phyloP scores from a whole-genome alignment of 2,113 vertebrate species.

The Hypomesus transpacificus region DNA sequence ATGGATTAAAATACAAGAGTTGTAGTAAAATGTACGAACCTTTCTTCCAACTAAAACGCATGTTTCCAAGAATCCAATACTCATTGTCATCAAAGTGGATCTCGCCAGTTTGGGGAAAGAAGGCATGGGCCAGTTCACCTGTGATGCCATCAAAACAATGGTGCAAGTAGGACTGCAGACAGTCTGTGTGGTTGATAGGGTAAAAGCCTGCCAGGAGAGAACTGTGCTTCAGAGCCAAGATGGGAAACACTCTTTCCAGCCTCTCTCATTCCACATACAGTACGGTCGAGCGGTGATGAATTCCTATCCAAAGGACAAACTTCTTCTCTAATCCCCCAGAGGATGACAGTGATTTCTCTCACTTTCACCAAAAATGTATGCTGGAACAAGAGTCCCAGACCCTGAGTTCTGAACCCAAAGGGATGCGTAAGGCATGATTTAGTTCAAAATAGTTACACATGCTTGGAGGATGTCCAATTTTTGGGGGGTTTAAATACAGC shows the following conservation, averaged over 20 bases:
- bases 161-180: slow-evolving; percentile 84
- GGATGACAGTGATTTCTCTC: slow-evolving; percentile 37
- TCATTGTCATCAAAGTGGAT: slow-evolving; percentile 97
- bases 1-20: neutral
- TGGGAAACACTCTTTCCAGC: slow-evolving; percentile 40
- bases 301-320: slow-evolving; percentile 25
- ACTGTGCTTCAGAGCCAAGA: slow-evolving; percentile 31
- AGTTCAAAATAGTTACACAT: slow-evolving; percentile 25
- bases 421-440: slow-evolving; percentile 30
- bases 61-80: slow-evolving; percentile 93
- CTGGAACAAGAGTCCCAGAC: slow-evolving; percentile 5
- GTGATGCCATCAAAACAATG: slow-evolving; percentile 97
- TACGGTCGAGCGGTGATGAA: slow-evolving; percentile 36
- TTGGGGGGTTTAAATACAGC: slow-evolving; percentile 27
- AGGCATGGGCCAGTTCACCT: slow-evolving; percentile 92
- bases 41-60: slow-evolving; percentile 97
- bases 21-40: slow-evolving; percentile 59
- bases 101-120: slow-evolving; percentile 90
- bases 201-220: slow-evolving; percentile 83
- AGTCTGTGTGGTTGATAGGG: slow-evolving; percentile 92
- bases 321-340: slow-evolving; percentile 18
- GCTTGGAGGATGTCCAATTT: slow-evolving; percentile 43
- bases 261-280: slow-evolving; percentile 31
- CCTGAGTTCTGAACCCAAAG: slow-evolving; percentile 20
- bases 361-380: slow-evolving; percentile 38